Evolutionary conservation across 1,140 invertebrate genomes (phyloP).

Genomic region (Ctenoplectra terminalis): DNA sequence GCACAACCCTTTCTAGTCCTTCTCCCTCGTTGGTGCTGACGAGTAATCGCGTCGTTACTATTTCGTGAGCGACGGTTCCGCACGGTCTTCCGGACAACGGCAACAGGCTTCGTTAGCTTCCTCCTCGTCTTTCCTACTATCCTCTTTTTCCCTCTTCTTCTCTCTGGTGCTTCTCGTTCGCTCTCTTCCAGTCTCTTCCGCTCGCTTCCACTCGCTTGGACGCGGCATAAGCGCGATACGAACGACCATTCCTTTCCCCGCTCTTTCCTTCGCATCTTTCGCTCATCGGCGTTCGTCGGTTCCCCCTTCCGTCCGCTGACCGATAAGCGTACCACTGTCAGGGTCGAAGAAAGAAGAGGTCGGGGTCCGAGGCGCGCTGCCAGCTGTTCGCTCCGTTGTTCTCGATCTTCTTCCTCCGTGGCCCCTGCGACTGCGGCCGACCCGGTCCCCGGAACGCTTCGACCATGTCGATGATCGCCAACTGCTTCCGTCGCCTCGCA

Average conservation of each 20-base stretch:
- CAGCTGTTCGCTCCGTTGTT: conserved; percentile 8
- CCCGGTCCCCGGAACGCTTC: neutral
- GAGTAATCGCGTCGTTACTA: too few species aligned
- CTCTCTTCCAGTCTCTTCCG: too few species aligned
- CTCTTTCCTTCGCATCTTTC: neutral
- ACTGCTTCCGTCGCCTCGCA: conserved; percentile 62
- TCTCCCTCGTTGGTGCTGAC: neutral
- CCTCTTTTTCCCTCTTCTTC: too few species aligned
- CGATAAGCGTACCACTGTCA: conserved; percentile 58
- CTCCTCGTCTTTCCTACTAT: too few species aligned
- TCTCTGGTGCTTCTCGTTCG: neutral
- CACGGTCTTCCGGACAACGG: neutral
- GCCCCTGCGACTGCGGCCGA: neutral
- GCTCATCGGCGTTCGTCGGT: too few species aligned
- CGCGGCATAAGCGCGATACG: neutral
- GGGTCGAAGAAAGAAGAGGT: conserved; percentile 51
- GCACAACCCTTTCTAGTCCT: neutral
- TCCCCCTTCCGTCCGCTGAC: neutral
- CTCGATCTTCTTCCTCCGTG: neutral
- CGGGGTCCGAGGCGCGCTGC: neutral
- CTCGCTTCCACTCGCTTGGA: neutral
- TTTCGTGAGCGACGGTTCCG: too few species aligned
- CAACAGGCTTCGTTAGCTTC: neutral
- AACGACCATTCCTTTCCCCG: neutral
- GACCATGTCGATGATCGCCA: conserved; percentile 60